Evolutionary conservation across 2,113 vertebrate genomes (phyloP).

Genomic region (Trogon melanurus): DNA sequence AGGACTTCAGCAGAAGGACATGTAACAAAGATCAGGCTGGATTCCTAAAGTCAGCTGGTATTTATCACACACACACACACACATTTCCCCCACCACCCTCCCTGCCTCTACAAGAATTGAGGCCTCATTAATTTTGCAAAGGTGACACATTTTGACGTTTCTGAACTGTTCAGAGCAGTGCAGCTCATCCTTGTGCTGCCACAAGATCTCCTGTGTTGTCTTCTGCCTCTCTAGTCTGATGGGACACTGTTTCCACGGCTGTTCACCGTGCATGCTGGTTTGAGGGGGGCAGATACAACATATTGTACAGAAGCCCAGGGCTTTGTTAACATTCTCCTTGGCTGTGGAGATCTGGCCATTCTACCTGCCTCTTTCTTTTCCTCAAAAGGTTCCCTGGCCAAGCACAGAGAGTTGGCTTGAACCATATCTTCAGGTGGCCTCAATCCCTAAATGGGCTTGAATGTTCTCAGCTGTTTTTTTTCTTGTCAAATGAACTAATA

Average conservation of each 20-base stretch:
- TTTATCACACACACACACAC: background rate
- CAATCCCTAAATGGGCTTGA: background rate
- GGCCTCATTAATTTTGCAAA: background rate
- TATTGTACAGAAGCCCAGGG: background rate
- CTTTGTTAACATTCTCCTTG: background rate
- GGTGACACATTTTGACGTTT: background rate
- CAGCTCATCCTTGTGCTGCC: background rate
- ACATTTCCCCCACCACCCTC: too few species aligned
- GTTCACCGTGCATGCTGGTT: background rate
- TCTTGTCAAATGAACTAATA: background rate
- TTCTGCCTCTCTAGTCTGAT: background rate
- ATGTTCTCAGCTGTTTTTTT: background rate
- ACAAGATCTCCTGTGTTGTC: background rate
- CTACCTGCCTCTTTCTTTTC: background rate
- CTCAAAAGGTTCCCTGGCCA: background rate
- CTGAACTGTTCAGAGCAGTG: background rate
- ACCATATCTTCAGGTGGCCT: accelerated
- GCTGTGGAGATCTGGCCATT: background rate
- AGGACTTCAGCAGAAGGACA: background rate
- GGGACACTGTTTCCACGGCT: background rate
- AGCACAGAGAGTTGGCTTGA: background rate
- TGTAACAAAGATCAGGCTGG: background rate
- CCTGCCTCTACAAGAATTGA: background rate
- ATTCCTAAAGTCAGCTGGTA: background rate
- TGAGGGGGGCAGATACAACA: background rate